A percentile compares a stretch with the other conserved stretches of the same genome.
Evolutionary conservation across 2,888 invertebrate species (phyloP).

Genomic region (Diadegma fenestrale): DNA sequence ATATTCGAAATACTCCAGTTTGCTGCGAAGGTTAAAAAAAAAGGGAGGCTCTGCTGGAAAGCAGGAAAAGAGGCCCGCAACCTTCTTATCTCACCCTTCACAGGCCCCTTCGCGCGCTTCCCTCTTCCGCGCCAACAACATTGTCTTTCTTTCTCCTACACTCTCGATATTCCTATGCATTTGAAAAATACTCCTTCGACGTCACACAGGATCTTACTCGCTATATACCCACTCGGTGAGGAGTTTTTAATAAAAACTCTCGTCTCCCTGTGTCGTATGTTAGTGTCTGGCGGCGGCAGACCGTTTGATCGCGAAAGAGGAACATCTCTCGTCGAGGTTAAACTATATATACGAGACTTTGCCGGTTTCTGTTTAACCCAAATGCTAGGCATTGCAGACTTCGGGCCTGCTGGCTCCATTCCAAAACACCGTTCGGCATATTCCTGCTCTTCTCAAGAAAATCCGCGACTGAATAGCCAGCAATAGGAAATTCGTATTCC

Average conservation of each 20-base stretch:
- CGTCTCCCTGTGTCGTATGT: slow-evolving; percentile 51
- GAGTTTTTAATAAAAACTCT: slow-evolving; percentile 67
- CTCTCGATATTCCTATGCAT: slow-evolving; percentile 56
- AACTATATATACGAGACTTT: slow-evolving; percentile 39
- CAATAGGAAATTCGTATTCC: slow-evolving; percentile 65
- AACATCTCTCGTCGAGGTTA: slow-evolving; percentile 51
- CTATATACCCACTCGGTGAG: slow-evolving; percentile 15
- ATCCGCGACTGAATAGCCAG: slow-evolving; percentile 48
- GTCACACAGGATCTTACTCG: slow-evolving; percentile 42
- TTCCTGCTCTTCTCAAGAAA: slow-evolving; percentile 50
- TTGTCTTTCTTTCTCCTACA: slow-evolving; percentile 31
- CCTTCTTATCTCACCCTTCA: slow-evolving; percentile 65
- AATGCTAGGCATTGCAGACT: slow-evolving; percentile 74
- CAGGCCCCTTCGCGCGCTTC: slow-evolving; percentile 42
- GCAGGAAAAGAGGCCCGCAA: slow-evolving; percentile 57
- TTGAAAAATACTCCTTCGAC: slow-evolving; percentile 58
- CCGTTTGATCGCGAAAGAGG: slow-evolving; percentile 66
- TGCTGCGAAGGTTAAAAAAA: not conserved
- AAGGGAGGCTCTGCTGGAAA: slow-evolving; percentile 6
- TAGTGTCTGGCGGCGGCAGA: slow-evolving; percentile 59
- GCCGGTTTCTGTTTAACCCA: slow-evolving; percentile 71
- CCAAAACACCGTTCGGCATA: slow-evolving; percentile 74
- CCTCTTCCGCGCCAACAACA: not conserved
- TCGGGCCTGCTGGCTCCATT: slow-evolving; percentile 75
- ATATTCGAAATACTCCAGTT: slow-evolving; percentile 59